Evolutionary conservation across 2,797 vertebrate species (phyloP).

Genomic region (Vultur gryphus): DNA sequence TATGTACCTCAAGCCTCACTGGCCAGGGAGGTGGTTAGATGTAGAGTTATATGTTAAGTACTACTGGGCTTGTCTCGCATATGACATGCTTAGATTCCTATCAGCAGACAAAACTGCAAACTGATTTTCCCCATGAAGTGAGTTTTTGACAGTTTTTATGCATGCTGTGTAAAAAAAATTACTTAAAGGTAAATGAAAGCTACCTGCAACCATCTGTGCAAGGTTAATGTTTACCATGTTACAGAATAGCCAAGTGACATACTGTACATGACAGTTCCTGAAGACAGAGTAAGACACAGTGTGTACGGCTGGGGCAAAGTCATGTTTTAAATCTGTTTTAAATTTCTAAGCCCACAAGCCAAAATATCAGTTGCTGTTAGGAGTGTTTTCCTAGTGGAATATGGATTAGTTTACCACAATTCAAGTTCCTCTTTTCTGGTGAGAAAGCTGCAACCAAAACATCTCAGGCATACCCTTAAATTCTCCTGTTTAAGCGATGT

Average conservation of each 20-base stretch:
- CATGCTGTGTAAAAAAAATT: not conserved
- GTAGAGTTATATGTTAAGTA: not conserved
- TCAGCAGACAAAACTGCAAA: not conserved
- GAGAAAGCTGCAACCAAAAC: not conserved
- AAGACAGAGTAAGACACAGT: not conserved
- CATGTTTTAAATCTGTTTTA: not conserved
- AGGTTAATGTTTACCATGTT: not conserved
- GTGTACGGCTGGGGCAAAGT: not conserved
- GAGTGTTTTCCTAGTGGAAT: not conserved
- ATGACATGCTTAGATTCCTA: not conserved
- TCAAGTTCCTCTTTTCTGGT: not conserved
- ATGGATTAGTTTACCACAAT: not conserved
- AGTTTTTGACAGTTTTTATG: not conserved
- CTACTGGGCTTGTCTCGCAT: rapidly evolving
- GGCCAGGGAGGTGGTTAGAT: not conserved
- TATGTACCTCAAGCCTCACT: not conserved
- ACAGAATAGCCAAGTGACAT: not conserved
- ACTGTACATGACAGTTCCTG: not conserved
- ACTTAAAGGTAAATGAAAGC: not conserved
- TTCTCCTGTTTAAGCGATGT: not conserved
- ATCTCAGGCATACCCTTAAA: not conserved
- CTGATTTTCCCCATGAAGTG: not conserved
- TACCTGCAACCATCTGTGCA: not conserved
- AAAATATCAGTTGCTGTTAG: not conserved
- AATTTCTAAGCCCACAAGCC: not conserved